A percentile compares a stretch with the other conserved stretches of the same genome.
phyloP scores from a whole-genome alignment of 2,797 vertebrate genomes.

The Antennarius maculatus region DNA sequence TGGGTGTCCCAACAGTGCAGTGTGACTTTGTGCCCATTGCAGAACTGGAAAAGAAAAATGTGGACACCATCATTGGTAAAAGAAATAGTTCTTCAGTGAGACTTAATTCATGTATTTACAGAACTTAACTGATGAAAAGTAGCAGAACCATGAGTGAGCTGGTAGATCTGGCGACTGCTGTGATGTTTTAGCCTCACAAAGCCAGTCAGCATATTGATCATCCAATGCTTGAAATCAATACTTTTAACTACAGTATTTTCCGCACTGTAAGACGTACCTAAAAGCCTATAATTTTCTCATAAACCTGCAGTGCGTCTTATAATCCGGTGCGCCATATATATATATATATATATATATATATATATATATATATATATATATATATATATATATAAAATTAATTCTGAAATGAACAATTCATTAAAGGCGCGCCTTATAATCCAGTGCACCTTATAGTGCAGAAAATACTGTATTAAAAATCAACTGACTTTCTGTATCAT shows the following conservation, averaged over 20 bases:
- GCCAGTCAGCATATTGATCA: not conserved
- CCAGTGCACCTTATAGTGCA: too few relatives aligned
- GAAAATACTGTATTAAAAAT: too few relatives aligned
- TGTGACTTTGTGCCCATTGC: constrained; percentile 90
- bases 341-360: too few relatives aligned
- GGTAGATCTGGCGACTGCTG: not conserved
- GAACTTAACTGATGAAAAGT: constrained; percentile 2
- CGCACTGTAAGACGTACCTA: too few relatives aligned
- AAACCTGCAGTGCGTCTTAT: too few relatives aligned
- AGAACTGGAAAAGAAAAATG: constrained; percentile 86
- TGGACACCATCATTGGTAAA: constrained; percentile 91
- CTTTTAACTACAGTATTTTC: not conserved
- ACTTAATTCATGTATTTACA: constrained; percentile 7
- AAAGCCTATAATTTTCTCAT: too few relatives aligned
- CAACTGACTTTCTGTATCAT: constrained; percentile 25
- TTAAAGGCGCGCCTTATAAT: too few relatives aligned
- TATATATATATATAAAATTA: too few relatives aligned
- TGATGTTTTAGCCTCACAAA: constrained; percentile 1
- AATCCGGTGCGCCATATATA: too few relatives aligned
- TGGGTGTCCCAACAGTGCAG: constrained; percentile 86
- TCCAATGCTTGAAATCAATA: constrained; percentile 12
- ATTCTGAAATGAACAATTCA: too few relatives aligned
- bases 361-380: too few relatives aligned
- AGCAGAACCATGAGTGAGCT: constrained; percentile 8
- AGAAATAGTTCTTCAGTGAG: not conserved